Evolutionary conservation across 2,113 vertebrate genomes (phyloP).

Genomic region (Felis catus): F.catus_Fca126_mat1.0 CM031424.1:31861501-31862000

Average conservation of each 20-base stretch:
- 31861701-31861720: neutral
- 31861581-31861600: slow-evolving; percentile 29
- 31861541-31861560: neutral
- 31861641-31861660: neutral
- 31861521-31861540: neutral
- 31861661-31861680: neutral
- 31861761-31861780: neutral
- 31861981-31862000: neutral
- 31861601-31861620: neutral
- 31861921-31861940: neutral
- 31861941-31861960: neutral
- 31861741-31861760: neutral
- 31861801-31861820: neutral
- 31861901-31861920: neutral
- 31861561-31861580: neutral
- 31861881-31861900: neutral
- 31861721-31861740: neutral
- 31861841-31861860: neutral
- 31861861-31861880: neutral
- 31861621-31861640: neutral
- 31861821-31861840: neutral
- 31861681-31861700: neutral
- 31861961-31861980: neutral
- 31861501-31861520: neutral
- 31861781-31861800: neutral